These are phyloP conservation scores for Silurus glanis DNA, from an alignment of 2,113 vertebrate species.

Conservation along the genomic window DNA sequence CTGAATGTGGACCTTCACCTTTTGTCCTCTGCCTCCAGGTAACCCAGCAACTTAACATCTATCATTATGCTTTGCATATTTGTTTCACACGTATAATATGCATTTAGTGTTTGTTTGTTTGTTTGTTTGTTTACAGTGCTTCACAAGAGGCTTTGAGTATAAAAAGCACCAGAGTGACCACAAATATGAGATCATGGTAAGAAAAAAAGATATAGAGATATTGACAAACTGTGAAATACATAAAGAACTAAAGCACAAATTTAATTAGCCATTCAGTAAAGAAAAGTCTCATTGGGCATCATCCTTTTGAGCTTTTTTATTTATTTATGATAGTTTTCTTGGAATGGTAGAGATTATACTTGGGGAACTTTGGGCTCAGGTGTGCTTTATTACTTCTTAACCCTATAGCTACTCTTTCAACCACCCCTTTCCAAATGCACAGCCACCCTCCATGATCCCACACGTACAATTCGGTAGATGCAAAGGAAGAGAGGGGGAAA, in stretches of 20 bases:
- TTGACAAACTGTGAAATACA: not conserved
- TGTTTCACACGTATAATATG: not conserved
- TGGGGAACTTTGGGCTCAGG: not conserved
- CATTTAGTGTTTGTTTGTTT: conserved; percentile 2
- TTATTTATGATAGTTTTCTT: not conserved
- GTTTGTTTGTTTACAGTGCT: conserved; percentile 79
- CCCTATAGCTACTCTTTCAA: not conserved
- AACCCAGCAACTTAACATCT: not conserved
- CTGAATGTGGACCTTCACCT: conserved; percentile 90
- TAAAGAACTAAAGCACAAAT: not conserved
- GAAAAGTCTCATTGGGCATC: not conserved
- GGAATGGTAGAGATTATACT: not conserved
- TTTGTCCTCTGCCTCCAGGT: conserved; percentile 96
- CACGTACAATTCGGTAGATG: not conserved
- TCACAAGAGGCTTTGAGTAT: conserved; percentile 93
- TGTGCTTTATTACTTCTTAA: not conserved
- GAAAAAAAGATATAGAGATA: conserved; percentile 24
- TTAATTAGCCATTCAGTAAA: not conserved
- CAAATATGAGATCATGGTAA: conserved; percentile 98
- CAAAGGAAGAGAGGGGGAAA: not conserved
- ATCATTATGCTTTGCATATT: not conserved
- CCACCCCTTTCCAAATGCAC: not conserved
- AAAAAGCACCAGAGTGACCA: conserved; percentile 97
- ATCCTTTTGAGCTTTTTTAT: not conserved
- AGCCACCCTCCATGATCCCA: not conserved